phyloP scores from a whole-genome alignment of 2,113 vertebrate genomes.

The Macaca mulatta region DNA sequence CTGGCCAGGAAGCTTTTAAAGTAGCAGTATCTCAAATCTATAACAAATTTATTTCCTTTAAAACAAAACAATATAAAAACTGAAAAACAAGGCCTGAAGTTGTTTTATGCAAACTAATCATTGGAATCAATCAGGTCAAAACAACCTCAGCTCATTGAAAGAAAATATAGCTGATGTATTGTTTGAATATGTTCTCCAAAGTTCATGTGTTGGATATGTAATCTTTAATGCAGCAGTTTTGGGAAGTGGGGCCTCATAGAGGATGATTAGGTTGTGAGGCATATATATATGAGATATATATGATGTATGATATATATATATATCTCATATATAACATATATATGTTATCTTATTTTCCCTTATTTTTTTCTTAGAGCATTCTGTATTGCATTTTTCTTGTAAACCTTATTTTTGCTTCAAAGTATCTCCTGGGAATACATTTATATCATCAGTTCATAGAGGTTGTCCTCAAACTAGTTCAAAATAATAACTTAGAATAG shows the following conservation, averaged over 20 bases:
- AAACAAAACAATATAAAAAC: neutral
- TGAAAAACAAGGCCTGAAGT: neutral
- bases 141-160: neutral
- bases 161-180: neutral
- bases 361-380: neutral
- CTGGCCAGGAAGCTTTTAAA: slow-evolving; percentile 9
- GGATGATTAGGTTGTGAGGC: neutral
- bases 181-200: neutral
- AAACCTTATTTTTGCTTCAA: neutral
- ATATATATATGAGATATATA: too few species aligned
- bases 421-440: neutral
- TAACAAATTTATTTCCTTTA: slow-evolving; percentile 28
- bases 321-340: too few species aligned
- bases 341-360: neutral
- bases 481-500: neutral
- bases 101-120: neutral
- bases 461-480: neutral
- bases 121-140: neutral
- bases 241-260: neutral
- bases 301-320: too few species aligned
- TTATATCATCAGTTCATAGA: neutral
- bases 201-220: neutral
- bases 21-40: neutral
- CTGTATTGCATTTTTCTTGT: neutral
- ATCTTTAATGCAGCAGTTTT: neutral